These are phyloP conservation scores for Papilio elwesi DNA, from an alignment of 2,888 invertebrate species.

Conservation along the genomic window DNA sequence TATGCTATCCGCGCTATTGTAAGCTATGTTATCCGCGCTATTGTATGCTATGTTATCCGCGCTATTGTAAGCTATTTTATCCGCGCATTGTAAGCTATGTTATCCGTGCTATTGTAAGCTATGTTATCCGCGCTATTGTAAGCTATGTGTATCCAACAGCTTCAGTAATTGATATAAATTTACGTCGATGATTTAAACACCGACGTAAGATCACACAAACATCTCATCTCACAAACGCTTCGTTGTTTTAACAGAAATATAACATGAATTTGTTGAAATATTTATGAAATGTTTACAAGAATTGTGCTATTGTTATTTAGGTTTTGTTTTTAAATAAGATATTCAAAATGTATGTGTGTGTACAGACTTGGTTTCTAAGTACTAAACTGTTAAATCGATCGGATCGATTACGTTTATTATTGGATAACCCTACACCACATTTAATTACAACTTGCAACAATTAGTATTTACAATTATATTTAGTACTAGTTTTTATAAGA, in stretches of 20 bases:
- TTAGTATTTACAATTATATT: background rate
- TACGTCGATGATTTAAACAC: conserved; percentile 1
- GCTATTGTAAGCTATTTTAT: too few species aligned
- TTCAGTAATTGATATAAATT: conserved; percentile 3
- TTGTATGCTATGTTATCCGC: too few species aligned
- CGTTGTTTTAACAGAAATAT: conserved; percentile 4
- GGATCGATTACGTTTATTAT: too few species aligned
- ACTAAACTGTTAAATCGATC: background rate
- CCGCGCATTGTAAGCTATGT: too few species aligned
- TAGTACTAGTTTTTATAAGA: too few species aligned
- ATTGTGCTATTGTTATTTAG: conserved; percentile 1
- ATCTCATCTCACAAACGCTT: background rate
- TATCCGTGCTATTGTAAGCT: too few species aligned
- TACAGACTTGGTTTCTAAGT: background rate
- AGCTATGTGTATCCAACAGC: too few species aligned
- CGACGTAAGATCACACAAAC: background rate
- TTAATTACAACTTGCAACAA: background rate
- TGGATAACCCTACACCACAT: background rate
- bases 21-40: too few species aligned
- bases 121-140: too few species aligned
- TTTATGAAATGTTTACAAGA: conserved; percentile 9
- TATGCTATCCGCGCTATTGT: too few species aligned
- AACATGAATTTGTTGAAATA: background rate
- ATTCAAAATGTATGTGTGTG: background rate
- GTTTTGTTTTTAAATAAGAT: background rate